These are phyloP conservation scores for Drosophila dunni DNA, from an alignment of 1,140 invertebrate species.

Conservation along the genomic window DNA sequence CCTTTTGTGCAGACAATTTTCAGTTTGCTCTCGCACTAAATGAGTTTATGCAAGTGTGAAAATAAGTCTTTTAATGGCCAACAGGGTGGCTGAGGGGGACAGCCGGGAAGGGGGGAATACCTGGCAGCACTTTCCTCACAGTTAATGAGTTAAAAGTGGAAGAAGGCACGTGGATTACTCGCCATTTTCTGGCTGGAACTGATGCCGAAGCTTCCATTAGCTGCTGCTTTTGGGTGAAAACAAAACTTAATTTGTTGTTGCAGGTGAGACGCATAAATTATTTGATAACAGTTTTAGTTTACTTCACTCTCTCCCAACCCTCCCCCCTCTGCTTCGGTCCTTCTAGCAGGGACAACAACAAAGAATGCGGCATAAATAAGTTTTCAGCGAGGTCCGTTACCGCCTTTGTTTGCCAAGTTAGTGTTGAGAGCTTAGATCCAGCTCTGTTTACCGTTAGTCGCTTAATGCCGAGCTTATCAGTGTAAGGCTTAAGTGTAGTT, in stretches of 20 bases:
- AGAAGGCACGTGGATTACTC: conserved; percentile 74
- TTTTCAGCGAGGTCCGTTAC: conserved; percentile 55
- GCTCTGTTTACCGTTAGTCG: conserved; percentile 63
- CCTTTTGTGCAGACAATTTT: conserved; percentile 54
- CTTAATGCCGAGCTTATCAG: conserved; percentile 72
- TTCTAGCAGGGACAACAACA: not conserved
- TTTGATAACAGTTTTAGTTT: conserved; percentile 75
- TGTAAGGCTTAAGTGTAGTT: conserved; percentile 55
- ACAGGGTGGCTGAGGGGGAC: conserved; percentile 14
- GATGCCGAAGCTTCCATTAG: not conserved
- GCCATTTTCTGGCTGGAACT: conserved; percentile 29
- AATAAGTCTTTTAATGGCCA: conserved; percentile 83
- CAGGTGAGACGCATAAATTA: conserved; percentile 82
- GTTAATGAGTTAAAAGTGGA: conserved; percentile 82
- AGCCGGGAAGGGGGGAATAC: conserved; percentile 1
- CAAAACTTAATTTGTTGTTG: conserved; percentile 82
- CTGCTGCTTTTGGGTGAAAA: conserved; percentile 32
- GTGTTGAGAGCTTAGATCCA: conserved; percentile 7
- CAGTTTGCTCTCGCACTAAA: conserved; percentile 70
- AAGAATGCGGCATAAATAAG: conserved; percentile 65
- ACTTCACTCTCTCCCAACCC: too few relatives aligned
- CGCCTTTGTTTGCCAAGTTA: conserved; percentile 59
- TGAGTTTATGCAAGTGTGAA: conserved; percentile 83
- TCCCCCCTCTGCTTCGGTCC: not conserved
- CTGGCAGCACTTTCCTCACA: conserved; percentile 35